Percentiles rank a stretch among this genome's conserved stretches.
Conservation (phyloP, 2,797 vertebrate species). For the Crenuchus spilurus region DNA sequence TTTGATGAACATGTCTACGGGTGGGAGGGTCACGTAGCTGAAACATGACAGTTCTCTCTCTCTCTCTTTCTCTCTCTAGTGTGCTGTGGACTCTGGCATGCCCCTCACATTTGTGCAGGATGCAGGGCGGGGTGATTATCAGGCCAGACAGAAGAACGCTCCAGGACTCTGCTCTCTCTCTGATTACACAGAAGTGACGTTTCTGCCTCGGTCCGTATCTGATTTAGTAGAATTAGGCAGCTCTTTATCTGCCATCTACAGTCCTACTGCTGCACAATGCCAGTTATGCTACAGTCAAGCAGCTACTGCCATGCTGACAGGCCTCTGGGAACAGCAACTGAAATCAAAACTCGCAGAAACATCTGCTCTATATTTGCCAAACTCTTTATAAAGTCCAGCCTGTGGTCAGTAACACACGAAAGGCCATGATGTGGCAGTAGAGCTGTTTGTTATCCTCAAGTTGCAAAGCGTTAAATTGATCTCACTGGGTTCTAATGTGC, state of each 20-base stretch:
- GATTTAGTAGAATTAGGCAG: slow-evolving; percentile 38
- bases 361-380: neutral
- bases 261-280: neutral
- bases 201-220: slow-evolving; percentile 29
- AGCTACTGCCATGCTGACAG: neutral
- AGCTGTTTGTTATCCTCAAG: neutral
- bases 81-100: neutral
- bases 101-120: slow-evolving; percentile 18
- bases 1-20: slow-evolving; percentile 23
- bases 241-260: slow-evolving; percentile 14
- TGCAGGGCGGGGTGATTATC: slow-evolving; percentile 51
- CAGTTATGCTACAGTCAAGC: neutral
- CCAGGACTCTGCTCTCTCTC: slow-evolving; percentile 42
- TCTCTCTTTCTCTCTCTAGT: neutral
- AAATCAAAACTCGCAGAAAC: slow-evolving; percentile 2
- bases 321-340: neutral
- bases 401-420: neutral
- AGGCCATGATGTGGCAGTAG: neutral
- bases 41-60: slow-evolving; percentile 36
- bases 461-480: too few species aligned
- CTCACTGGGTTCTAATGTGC: too few species aligned
- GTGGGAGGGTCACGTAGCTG: slow-evolving; percentile 15
- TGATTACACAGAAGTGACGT: slow-evolving; percentile 48
- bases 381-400: neutral
- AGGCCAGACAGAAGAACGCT: slow-evolving; percentile 29